phyloP scores from a whole-genome alignment of 1,140 invertebrate species.

The Zaprionus ghesquierei region DNA sequence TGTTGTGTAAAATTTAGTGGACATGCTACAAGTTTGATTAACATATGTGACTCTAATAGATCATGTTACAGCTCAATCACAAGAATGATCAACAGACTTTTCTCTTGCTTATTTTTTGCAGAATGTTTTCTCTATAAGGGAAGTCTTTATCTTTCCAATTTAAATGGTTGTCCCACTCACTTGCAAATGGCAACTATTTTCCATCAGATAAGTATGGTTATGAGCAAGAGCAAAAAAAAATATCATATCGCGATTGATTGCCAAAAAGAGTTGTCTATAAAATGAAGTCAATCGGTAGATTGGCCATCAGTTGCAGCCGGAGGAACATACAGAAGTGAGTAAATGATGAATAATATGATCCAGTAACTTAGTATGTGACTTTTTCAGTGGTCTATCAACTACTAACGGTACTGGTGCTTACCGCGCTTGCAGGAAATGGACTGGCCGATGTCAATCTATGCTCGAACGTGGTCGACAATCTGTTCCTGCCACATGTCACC shows the following conservation, averaged over 20 bases:
- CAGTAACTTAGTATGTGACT: neutral
- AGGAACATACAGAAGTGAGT: conserved; percentile 24
- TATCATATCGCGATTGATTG: conserved; percentile 41
- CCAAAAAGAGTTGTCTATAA: conserved; percentile 50
- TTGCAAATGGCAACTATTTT: conserved; percentile 30
- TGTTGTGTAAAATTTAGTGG: neutral
- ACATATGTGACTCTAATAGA: conserved; percentile 21
- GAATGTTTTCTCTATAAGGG: neutral
- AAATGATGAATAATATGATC: neutral
- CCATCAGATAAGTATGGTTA: conserved; percentile 44
- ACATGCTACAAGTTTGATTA: conserved; percentile 18
- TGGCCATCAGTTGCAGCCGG: neutral
- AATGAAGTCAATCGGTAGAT: neutral
- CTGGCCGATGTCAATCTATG: conserved; percentile 54
- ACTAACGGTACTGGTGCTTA: conserved; percentile 20
- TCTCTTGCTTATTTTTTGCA: conserved; percentile 3
- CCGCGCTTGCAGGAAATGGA: conserved; percentile 1
- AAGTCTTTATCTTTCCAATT: conserved; percentile 32
- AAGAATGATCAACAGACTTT: neutral
- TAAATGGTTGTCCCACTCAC: conserved; percentile 19
- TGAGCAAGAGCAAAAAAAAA: conserved; percentile 10
- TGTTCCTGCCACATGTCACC: conserved; percentile 59
- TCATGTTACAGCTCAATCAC: neutral
- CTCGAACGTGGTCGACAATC: conserved; percentile 48
- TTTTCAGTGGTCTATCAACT: conserved; percentile 47